Conservation (phyloP, 2,797 vertebrate species). For the Aplochiton taeniatus region DNA sequence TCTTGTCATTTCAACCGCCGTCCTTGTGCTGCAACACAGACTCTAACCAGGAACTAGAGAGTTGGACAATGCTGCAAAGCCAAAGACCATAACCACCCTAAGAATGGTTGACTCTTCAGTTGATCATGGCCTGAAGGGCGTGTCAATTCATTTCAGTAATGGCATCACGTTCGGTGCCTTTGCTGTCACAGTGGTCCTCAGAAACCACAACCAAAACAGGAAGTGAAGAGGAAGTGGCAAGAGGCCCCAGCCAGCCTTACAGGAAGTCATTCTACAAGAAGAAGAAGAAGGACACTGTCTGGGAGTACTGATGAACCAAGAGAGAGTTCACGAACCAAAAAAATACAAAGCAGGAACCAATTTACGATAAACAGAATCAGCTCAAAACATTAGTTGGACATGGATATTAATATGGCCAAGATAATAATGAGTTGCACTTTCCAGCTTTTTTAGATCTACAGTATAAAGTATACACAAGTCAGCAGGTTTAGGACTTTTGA, state of each 20-base stretch:
- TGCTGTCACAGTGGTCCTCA: not conserved
- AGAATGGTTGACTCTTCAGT: not conserved
- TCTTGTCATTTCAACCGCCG: not conserved
- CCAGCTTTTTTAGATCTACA: no score
- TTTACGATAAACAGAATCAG: not conserved
- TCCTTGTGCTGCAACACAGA: no score
- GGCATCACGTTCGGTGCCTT: not conserved
- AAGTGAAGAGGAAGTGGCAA: conserved; percentile 63
- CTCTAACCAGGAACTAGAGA: no score
- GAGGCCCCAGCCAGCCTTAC: conserved; percentile 41
- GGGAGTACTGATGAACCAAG: conserved; percentile 42
- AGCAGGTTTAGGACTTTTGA: not conserved
- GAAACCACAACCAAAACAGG: conserved; percentile 46
- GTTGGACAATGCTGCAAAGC: not conserved
- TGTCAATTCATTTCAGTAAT: no score
- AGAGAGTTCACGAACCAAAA: conserved; percentile 41
- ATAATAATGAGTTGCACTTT: no score
- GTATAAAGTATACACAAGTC: no score
- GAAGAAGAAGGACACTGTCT: conserved; percentile 54
- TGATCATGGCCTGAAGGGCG: no score
- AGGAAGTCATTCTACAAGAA: conserved; percentile 74
- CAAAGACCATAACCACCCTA: not conserved
- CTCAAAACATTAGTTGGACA: no score
- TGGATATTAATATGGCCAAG: no score
- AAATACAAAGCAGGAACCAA: conserved; percentile 19